These are phyloP conservation scores for Dreissena rostriformis DNA, from an alignment of 1,140 invertebrate species.

Conservation along the genomic window DNA sequence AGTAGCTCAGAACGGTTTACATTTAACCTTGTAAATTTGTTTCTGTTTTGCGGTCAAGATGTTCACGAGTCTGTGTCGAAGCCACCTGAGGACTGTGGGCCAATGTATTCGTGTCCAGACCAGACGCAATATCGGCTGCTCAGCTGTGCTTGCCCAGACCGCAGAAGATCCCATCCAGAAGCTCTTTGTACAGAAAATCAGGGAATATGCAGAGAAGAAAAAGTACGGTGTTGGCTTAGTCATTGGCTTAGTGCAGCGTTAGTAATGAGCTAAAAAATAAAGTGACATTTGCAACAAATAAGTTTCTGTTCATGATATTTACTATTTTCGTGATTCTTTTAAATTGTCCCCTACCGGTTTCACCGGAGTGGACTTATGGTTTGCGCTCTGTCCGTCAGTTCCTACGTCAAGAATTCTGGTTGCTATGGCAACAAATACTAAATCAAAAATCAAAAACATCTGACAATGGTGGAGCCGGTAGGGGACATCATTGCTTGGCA, in stretches of 20 bases:
- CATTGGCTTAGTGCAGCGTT: not conserved
- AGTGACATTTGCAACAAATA: too few species aligned
- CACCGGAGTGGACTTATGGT: too few species aligned
- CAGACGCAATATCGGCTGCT: constrained; percentile 67
- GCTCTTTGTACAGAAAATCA: constrained; percentile 95
- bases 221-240: constrained; percentile 82
- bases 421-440: too few species aligned
- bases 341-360: too few species aligned
- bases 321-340: too few species aligned
- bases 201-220: constrained; percentile 91
- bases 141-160: constrained; percentile 82
- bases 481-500: too few species aligned
- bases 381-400: too few species aligned
- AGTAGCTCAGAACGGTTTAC: too few species aligned
- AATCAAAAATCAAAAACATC: too few species aligned
- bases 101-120: constrained; percentile 51
- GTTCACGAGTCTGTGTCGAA: constrained; percentile 50
- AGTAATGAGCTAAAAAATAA: constrained; percentile 8
- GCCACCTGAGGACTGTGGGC: constrained; percentile 22
- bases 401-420: too few species aligned
- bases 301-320: constrained; percentile 5
- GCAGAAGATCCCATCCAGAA: constrained; percentile 96
- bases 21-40: too few species aligned
- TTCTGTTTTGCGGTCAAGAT: constrained; percentile 48
- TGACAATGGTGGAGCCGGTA: too few species aligned